Base-by-base conservation (phyloP, 2,113 vertebrate genomes). In the Cromileptes altivelis region DNA sequence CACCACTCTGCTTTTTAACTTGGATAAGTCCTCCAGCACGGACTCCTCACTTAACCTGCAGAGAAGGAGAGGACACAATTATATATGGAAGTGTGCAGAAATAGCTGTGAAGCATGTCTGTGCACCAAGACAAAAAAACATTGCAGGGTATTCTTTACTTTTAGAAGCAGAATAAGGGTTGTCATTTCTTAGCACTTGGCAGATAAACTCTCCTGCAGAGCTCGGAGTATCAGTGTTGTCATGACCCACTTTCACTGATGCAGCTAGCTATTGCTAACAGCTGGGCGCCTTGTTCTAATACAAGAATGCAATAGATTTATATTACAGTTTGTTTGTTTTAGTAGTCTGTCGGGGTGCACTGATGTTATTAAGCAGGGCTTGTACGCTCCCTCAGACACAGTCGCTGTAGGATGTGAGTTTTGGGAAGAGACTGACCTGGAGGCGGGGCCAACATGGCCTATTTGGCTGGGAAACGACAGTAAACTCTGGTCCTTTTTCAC, bases 401-500 rank as follows among this genome's bases (percentile, higher is more conserved):
- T 70, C 37, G 55, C 50, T 67, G 62, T 70, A 64, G 30, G 64
- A 88, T 60, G 50, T 61, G 75, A 75, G 53, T 72, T 88, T 90
- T 45, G 65, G 81, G 84, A 85, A 86, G 63, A 82, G 70, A 88
- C 93, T 88, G 69, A 96, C 96, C 96, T 95, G 64, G 95, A 95
- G 81, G 95, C 95, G 61, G 94, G 56, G 88, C 94, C 92, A 80
- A 96, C 91, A 65, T 96, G 96, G 77, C 90, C 92, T 87, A 96
- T 92, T 90, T 95, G 95, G 93, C 94, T 93, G 70, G 94, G 92
- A 91, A 96, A 96, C 52, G 94, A 95, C 71, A 96, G 92, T 83
- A 96, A 91, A 87, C 93, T 93, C 91, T 95, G 93, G 81, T 96
- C 94, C 85, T 96, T 96, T 91, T 96, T 96, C 85, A 96, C 94